Conservation (phyloP, 2,797 vertebrate genomes). For the Cryptoblepharus egeriae region DNA sequence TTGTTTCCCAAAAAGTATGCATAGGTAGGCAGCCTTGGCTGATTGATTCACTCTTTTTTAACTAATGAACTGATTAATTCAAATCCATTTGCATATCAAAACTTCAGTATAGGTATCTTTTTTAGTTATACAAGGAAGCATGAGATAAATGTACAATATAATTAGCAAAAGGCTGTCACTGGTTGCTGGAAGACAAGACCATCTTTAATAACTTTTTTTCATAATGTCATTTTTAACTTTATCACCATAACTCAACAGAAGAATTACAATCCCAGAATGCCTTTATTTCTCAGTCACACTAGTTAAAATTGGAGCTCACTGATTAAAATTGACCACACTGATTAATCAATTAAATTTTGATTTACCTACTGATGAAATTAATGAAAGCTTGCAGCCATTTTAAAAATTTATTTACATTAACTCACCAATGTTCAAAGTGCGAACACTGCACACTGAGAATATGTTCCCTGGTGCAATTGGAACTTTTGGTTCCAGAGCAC, state of each 20-base stretch:
- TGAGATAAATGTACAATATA: background rate
- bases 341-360: background rate
- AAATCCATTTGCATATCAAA: background rate
- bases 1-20: too few species aligned
- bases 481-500: too few species aligned
- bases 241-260: too few species aligned
- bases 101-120: background rate
- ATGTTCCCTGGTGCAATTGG: too few species aligned
- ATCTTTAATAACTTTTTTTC: too few species aligned
- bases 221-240: too few species aligned
- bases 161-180: background rate
- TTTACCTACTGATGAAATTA: background rate
- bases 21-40: background rate
- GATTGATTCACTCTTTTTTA: background rate
- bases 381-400: background rate
- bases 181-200: background rate
- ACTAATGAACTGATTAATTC: background rate
- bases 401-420: too few species aligned
- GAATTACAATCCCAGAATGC: too few species aligned
- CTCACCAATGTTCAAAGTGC: too few species aligned
- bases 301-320: background rate
- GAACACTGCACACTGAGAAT: too few species aligned
- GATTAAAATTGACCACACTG: background rate
- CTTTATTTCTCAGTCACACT: background rate
- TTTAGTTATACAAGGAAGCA: background rate